A percentile compares a stretch with the other conserved stretches of the same genome.
phyloP scores from a whole-genome alignment of 2,113 vertebrate genomes.

The Grammomys dolichurus region DNA sequence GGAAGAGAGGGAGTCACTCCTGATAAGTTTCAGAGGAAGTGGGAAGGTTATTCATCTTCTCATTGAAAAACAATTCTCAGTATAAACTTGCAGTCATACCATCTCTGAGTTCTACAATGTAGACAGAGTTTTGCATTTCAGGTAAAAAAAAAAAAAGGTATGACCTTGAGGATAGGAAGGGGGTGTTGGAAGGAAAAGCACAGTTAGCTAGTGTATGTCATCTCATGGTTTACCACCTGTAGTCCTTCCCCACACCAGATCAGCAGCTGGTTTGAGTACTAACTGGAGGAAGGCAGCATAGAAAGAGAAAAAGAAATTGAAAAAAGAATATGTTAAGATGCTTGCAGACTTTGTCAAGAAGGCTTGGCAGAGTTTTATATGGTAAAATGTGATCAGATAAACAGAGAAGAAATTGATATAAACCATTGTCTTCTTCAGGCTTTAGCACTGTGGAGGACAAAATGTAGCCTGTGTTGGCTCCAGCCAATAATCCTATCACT shows the following conservation, averaged over 20 bases:
- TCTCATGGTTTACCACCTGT: no score
- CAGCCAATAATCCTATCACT: neutral
- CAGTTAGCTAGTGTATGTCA: no score
- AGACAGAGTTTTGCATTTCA: neutral
- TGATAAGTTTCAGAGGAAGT: neutral
- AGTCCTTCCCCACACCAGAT: no score
- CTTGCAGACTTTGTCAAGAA: neutral
- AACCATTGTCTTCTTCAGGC: neutral
- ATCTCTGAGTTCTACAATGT: neutral
- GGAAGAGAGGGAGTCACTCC: neutral
- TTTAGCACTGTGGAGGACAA: neutral
- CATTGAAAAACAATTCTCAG: neutral
- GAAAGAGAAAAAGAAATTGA: neutral
- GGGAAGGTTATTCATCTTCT: neutral
- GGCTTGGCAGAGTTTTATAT: neutral
- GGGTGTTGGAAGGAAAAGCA: neutral
- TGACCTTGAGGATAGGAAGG: neutral
- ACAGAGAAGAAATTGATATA: neutral
- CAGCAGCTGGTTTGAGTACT: no score
- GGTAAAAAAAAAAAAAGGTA: neutral
- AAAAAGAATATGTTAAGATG: no score
- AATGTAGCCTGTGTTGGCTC: neutral
- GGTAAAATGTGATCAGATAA: neutral
- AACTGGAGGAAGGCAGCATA: neutral
- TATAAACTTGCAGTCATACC: neutral